phyloP scores from a whole-genome alignment of 2,797 vertebrate species.

The Distichodus sexfasciatus region DNA sequence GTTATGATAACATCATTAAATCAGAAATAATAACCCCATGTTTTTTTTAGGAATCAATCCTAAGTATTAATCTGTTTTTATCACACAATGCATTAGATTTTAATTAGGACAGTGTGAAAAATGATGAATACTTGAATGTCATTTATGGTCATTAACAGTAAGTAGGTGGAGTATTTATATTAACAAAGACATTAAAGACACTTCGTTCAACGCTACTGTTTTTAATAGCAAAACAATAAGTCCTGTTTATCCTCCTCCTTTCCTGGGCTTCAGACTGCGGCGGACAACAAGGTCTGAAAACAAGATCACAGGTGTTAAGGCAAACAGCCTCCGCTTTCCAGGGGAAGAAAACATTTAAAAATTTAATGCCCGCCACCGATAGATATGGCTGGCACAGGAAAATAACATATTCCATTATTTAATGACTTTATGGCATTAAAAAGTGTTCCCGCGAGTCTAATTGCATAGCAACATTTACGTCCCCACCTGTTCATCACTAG shows the following conservation, averaged over 20 bases:
- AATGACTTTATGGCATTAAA: constrained; percentile 52
- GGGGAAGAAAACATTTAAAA: constrained; percentile 33
- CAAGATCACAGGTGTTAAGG: constrained; percentile 41
- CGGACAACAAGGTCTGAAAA: constrained; percentile 20
- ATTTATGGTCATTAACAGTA: no score
- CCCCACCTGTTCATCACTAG: constrained; percentile 55
- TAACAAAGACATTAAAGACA: constrained; percentile 63
- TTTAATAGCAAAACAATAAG: constrained; percentile 36
- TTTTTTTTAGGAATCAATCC: no score
- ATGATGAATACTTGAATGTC: no score
- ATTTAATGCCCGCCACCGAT: constrained; percentile 20
- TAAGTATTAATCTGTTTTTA: no score
- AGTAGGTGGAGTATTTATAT: no score
- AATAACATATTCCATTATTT: constrained; percentile 64
- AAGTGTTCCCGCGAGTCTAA: constrained; percentile 55
- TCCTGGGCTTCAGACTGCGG: background rate
- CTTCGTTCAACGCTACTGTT: constrained; percentile 35
- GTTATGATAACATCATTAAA: no score
- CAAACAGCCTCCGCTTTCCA: constrained; percentile 13
- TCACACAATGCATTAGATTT: no score
- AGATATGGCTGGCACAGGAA: constrained; percentile 56
- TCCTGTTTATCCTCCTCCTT: background rate
- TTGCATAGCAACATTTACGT: constrained; percentile 55
- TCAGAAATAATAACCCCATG: no score
- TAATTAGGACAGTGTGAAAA: no score